These are phyloP conservation scores for Asbolus verrucosus DNA, from an alignment of 1,140 invertebrate genomes.

Conservation along the genomic window DNA sequence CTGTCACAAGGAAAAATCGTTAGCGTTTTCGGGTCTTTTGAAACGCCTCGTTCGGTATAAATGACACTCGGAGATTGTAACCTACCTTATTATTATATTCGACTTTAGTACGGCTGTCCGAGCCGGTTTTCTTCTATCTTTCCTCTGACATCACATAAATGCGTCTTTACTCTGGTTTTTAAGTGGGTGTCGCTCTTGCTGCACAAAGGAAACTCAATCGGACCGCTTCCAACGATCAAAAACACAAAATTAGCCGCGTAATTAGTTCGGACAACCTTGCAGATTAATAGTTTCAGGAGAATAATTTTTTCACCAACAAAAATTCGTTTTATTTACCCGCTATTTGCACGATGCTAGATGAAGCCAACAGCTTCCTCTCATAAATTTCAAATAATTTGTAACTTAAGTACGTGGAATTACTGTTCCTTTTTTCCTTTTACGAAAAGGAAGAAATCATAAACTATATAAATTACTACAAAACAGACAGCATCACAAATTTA, in stretches of 20 bases:
- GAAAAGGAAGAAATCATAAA: neutral
- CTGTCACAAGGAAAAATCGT: constrained; percentile 41
- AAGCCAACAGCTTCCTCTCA: too few species aligned
- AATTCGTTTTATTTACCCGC: too few species aligned
- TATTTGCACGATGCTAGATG: too few species aligned
- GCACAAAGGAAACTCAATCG: constrained; percentile 29
- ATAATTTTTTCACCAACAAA: neutral
- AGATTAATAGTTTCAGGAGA: constrained; percentile 30
- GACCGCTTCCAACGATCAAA: constrained; percentile 26
- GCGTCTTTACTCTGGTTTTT: constrained; percentile 42
- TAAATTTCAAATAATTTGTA: too few species aligned
- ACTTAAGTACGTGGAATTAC: too few species aligned
- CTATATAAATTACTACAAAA: constrained; percentile 39
- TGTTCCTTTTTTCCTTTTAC: too few species aligned
- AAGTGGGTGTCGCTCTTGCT: constrained; percentile 39
- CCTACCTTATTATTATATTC: constrained; percentile 57
- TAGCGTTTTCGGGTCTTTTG: constrained; percentile 53
- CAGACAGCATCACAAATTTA: constrained; percentile 33
- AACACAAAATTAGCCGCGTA: constrained; percentile 7
- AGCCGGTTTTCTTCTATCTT: constrained; percentile 50
- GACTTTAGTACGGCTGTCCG: constrained; percentile 49
- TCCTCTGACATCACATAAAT: constrained; percentile 29
- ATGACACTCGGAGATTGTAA: constrained; percentile 56
- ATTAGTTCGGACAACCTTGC: neutral
- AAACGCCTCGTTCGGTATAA: constrained; percentile 56